Evolutionary conservation across 2,888 invertebrate species (phyloP).

Genomic region (Trichopria drosophilae): DNA sequence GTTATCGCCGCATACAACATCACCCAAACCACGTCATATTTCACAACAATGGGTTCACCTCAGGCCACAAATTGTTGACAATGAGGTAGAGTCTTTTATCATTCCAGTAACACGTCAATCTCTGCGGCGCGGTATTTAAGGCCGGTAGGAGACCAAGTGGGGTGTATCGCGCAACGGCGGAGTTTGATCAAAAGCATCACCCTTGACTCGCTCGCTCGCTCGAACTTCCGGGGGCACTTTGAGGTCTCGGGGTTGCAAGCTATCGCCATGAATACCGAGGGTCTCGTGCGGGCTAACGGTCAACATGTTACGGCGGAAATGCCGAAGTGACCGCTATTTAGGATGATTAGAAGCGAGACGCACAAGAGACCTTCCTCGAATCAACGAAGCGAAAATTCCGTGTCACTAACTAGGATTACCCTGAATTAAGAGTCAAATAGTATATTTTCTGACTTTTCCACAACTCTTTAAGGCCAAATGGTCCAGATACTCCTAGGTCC

Average conservation of each 20-base stretch:
- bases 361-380: slow-evolving; percentile 8
- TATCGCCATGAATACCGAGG: slow-evolving; percentile 19
- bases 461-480: too few species aligned
- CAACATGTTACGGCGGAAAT: slow-evolving; percentile 23
- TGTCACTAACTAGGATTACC: slow-evolving; percentile 9
- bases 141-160: too few species aligned
- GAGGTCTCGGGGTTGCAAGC: not conserved
- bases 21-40: too few species aligned
- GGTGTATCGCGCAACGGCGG: not conserved
- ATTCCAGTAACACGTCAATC: too few species aligned
- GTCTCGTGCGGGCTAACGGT: slow-evolving; percentile 12
- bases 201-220: slow-evolving; percentile 1
- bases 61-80: too few species aligned
- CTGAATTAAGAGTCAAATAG: slow-evolving; percentile 25
- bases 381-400: slow-evolving; percentile 14
- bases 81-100: too few species aligned
- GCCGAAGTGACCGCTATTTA: slow-evolving; percentile 21
- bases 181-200: slow-evolving; percentile 8
- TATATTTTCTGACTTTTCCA: too few species aligned
- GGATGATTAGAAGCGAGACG: slow-evolving; percentile 20
- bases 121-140: too few species aligned
- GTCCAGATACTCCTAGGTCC: too few species aligned
- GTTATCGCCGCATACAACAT: too few species aligned
- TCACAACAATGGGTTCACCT: too few species aligned
- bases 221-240: not conserved